Base-by-base conservation (phyloP, 2,888 invertebrate species). In the Cheilosia scutellata region DNA sequence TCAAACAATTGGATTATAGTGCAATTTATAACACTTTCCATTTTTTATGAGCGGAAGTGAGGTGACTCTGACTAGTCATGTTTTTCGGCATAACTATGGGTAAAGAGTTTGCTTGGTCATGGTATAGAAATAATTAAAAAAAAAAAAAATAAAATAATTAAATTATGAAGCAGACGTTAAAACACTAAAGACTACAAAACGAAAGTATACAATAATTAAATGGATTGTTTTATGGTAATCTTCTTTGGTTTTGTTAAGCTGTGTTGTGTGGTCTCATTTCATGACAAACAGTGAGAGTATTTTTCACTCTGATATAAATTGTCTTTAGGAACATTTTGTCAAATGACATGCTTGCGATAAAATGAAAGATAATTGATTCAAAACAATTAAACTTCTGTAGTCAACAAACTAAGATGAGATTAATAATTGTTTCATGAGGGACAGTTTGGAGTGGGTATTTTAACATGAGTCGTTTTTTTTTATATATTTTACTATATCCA, bases 11-110 rank as follows among this genome's bases (percentile, higher is more conserved):
- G 51, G 27, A 75, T 47, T 51, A 49, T 5, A 58, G 20, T 74
- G 55, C 51, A 74, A 68, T 82, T 82, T 76, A 82, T 82, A 82
- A 62, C 86, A 86, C 86, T 86, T 86, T 86, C 86, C 86, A 86
- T 86, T 63, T 72, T 57, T 76, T 62, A 33, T 40, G 49, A 11
- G 40, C 80, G 80, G 76, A 84, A 80, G 80, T 74, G 44, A 31
- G 49, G 74, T 75, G 70, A 79, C 27, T 13, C 33, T 25, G 25
- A 13, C 27, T 13, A 25, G 20, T 47, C 44, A 2, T 47, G 47
- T 47, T 47, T 44, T 44, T 44, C 20, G 20, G 7, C 20, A 20
- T 20, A 20, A 20, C 20, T 20, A 20, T 20, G 20, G 20, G 20
- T 20, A 20, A 20, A 20, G 20, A 20, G 20, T 20, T 20, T 20